Percentiles rank a stretch among this genome's conserved stretches.
Evolutionary conservation across 1,140 invertebrate species (phyloP).

Genomic region (Platyscapa corneri): DNA sequence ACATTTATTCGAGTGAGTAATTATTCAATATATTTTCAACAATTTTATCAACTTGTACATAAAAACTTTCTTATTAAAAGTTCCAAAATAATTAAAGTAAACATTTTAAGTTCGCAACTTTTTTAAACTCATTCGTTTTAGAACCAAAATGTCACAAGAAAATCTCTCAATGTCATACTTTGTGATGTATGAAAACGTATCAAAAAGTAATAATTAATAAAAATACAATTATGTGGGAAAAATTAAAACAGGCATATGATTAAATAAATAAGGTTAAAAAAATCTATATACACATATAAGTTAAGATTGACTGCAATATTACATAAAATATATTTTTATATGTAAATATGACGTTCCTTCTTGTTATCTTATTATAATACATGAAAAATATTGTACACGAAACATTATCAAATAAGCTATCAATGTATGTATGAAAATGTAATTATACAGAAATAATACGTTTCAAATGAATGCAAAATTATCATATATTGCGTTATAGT

Average conservation of each 20-base stretch:
- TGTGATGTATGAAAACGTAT: constrained; percentile 68
- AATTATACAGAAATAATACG: neutral
- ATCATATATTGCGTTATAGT: constrained; percentile 26
- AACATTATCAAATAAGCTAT: constrained; percentile 18
- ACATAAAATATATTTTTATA: constrained; percentile 73
- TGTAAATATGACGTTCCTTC: constrained; percentile 69
- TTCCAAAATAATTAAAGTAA: neutral
- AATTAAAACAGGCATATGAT: constrained; percentile 1
- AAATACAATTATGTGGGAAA: constrained; percentile 44
- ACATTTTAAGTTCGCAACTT: neutral
- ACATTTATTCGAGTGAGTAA: too few relatives aligned
- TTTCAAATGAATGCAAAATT: neutral
- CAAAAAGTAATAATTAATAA: constrained; percentile 54
- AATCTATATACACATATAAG: constrained; percentile 56
- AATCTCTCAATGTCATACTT: neutral
- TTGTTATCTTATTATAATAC: constrained; percentile 58
- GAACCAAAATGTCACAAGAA: constrained; percentile 7
- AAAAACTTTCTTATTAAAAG: neutral
- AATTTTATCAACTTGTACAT: constrained; percentile 2
- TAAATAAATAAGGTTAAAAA: constrained; percentile 9
- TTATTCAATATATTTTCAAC: neutral
- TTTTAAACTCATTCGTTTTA: neutral
- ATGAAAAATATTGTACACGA: constrained; percentile 53
- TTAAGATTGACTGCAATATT: constrained; percentile 55
- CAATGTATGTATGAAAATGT: constrained; percentile 12